These are phyloP conservation scores for Motacilla tschutschensis DNA, from an alignment of 2,113 vertebrate species.

Conservation along the genomic window DNA sequence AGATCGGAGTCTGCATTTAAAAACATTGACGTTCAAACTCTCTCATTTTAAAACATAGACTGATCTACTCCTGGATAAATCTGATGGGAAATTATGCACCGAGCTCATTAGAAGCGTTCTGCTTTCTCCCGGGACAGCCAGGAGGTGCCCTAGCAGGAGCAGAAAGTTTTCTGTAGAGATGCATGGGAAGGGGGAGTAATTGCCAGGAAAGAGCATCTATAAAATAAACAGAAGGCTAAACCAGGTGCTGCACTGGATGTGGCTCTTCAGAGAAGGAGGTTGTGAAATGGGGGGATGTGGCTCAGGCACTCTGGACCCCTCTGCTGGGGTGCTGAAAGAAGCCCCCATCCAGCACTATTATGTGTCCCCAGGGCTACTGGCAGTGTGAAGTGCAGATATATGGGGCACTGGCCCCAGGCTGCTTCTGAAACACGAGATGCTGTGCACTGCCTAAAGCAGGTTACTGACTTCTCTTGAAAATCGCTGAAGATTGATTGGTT, in stretches of 20 bases:
- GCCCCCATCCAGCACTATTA: fast-evolving
- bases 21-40: neutral
- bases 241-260: neutral
- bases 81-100: neutral
- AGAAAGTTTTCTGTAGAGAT: neutral
- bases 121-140: neutral
- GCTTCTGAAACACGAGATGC: neutral
- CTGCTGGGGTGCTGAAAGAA: neutral
- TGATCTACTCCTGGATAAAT: neutral
- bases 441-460: neutral
- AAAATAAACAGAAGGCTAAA: neutral
- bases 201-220: neutral
- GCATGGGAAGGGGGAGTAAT: neutral
- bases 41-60: neutral
- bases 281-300: neutral
- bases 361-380: fast-evolving
- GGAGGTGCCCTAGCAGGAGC: neutral
- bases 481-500: neutral
- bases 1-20: neutral
- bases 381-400: neutral
- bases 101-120: neutral
- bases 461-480: neutral
- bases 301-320: neutral
- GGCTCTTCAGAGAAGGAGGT: neutral
- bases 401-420: neutral